Conservation (phyloP, 1,140 invertebrate species). For the Asbolus verrucosus region DNA sequence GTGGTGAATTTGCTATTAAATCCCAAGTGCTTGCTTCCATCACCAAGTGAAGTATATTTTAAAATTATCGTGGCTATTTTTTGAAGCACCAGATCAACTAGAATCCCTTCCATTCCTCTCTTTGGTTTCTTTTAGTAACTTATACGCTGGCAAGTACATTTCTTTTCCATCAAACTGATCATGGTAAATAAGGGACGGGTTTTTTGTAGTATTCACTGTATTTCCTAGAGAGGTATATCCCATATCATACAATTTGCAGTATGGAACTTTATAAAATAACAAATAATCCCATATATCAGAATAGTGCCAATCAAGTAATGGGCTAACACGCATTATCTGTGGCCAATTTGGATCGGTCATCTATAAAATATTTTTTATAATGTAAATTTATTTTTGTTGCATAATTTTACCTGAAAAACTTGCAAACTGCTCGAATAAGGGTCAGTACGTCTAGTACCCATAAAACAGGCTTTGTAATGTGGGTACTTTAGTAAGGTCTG, state of each 20-base stretch:
- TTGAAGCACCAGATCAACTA: too few relatives aligned
- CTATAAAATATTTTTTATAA: conserved; percentile 65
- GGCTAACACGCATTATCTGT: conserved; percentile 85
- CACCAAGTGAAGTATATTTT: too few relatives aligned
- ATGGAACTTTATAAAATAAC: conserved; percentile 80
- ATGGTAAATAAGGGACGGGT: conserved; percentile 76
- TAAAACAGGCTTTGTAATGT: conserved; percentile 83
- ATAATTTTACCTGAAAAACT: conserved; percentile 81
- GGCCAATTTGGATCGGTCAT: conserved; percentile 92
- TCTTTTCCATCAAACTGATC: conserved; percentile 66
- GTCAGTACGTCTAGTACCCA: conserved; percentile 90
- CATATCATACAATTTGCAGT: conserved; percentile 89
- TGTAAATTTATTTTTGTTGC: too few relatives aligned
- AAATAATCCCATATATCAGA: conserved; percentile 91
- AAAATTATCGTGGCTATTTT: too few relatives aligned
- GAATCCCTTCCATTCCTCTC: conserved; percentile 79
- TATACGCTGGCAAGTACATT: conserved; percentile 83
- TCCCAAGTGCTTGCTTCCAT: too few relatives aligned
- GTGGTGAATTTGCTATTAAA: too few relatives aligned
- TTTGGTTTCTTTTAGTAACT: conserved; percentile 73
- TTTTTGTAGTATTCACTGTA: conserved; percentile 81
- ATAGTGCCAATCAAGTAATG: conserved; percentile 92
- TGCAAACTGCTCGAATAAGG: conserved; percentile 78
- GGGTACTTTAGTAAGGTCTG: conserved; percentile 73
- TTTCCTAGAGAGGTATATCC: conserved; percentile 92